Conservation (phyloP, 1,140 invertebrate species). For the Teleopsis dalmanni region DNA sequence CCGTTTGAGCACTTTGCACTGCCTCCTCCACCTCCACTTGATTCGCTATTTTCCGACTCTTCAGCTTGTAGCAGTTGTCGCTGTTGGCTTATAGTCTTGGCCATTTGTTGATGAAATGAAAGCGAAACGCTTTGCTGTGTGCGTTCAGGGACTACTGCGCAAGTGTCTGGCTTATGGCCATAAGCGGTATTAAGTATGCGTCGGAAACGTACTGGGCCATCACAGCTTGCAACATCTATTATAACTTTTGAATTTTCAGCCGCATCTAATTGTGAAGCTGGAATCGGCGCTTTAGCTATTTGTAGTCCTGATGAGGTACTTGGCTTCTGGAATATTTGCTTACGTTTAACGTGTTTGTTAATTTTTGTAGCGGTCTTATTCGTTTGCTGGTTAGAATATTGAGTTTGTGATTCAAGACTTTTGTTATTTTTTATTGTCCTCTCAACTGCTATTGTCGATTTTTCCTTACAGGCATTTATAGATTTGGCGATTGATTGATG, state of each 20-base stretch:
- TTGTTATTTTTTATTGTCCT: not conserved
- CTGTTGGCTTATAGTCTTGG: slow-evolving; percentile 38
- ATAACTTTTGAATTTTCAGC: slow-evolving; percentile 48
- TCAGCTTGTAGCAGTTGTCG: slow-evolving; percentile 34
- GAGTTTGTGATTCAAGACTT: not conserved
- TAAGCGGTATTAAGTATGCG: slow-evolving; percentile 70
- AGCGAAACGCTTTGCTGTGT: slow-evolving; percentile 39
- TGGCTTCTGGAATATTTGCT: not conserved
- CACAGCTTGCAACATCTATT: slow-evolving; percentile 76
- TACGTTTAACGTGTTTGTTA: slow-evolving; percentile 2
- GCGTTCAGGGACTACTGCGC: slow-evolving; percentile 24
- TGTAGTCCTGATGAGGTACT: slow-evolving; percentile 16
- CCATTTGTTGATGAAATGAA: slow-evolving; percentile 44
- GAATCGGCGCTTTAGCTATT: slow-evolving; percentile 25
- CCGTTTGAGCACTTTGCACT: not conserved
- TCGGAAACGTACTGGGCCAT: slow-evolving; percentile 77
- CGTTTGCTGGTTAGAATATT: no score
- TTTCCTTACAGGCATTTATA: no score
- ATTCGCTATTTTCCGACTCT: slow-evolving; percentile 36
- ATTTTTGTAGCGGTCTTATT: no score
- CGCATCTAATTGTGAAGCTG: slow-evolving; percentile 22
- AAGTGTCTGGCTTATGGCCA: slow-evolving; percentile 41
- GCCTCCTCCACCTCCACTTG: slow-evolving; percentile 8
- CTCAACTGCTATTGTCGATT: no score
- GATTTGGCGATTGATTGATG: no score